Percentiles rank a stretch among this genome's conserved stretches.
phyloP scores from a whole-genome alignment of 1,140 invertebrate species.

The Leptonema lineaticorne region DNA sequence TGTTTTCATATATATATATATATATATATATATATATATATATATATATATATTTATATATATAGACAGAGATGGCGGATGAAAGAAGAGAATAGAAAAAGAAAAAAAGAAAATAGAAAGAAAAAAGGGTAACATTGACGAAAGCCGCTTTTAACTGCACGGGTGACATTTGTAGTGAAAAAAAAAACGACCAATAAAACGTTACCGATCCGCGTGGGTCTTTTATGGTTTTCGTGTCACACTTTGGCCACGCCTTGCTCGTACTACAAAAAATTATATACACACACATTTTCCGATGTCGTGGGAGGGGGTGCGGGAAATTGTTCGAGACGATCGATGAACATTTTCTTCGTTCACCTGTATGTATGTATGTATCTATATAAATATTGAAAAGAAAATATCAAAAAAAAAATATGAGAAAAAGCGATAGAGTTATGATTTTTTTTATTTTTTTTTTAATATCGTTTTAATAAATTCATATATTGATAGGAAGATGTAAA shows the following conservation, averaged over 20 bases:
- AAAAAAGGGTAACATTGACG: neutral
- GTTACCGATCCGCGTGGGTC: neutral
- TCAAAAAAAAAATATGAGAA: no score
- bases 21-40: neutral
- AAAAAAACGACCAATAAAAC: neutral
- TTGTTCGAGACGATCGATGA: neutral
- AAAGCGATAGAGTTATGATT: no score
- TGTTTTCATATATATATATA: neutral
- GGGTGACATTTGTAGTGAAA: conserved; percentile 2
- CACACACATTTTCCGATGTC: conserved; percentile 1
- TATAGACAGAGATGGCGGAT: neutral
- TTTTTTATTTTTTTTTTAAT: no score
- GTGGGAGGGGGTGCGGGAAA: neutral
- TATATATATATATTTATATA: neutral
- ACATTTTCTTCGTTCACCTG: neutral
- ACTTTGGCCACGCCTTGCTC: conserved; percentile 3
- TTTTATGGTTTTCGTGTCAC: neutral
- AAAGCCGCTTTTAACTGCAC: neutral
- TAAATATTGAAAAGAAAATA: no score
- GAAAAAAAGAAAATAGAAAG: neutral
- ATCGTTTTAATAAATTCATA: no score
- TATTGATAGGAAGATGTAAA: no score
- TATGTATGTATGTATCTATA: no score
- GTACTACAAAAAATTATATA: conserved; percentile 18
- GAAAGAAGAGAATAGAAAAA: neutral